phyloP scores from a whole-genome alignment of 1,140 invertebrate genomes.

The Lasaia peninsularis region DNA sequence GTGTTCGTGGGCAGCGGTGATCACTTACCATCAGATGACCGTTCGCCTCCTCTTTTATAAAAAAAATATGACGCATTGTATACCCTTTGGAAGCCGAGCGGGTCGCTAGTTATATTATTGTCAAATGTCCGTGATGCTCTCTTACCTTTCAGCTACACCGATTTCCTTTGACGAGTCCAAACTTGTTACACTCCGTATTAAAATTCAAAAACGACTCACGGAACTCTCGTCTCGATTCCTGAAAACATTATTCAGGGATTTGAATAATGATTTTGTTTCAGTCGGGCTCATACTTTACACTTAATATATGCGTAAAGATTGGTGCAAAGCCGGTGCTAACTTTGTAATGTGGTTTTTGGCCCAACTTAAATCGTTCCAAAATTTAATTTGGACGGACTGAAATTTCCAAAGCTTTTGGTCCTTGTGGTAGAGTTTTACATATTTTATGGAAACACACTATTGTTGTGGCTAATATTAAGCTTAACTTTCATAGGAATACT shows the following conservation, averaged over 20 bases:
- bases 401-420: neutral
- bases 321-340: conserved; percentile 38
- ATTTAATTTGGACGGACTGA: conserved; percentile 51
- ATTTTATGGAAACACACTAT: neutral
- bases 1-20: no score
- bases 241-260: conserved; percentile 74
- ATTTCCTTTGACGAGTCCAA: conserved; percentile 73
- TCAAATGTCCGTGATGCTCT: conserved; percentile 37
- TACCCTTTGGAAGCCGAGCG: no score
- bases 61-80: no score
- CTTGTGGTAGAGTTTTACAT: neutral
- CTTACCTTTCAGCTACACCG: conserved; percentile 42
- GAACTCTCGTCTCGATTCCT: conserved; percentile 65
- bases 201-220: conserved; percentile 74
- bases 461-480: neutral
- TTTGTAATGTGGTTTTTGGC: conserved; percentile 69
- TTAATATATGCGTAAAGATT: conserved; percentile 70
- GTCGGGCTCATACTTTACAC: conserved; percentile 46
- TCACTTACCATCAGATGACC: no score
- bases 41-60: no score
- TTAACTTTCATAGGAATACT: neutral
- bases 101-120: no score
- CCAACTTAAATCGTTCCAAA: conserved; percentile 64
- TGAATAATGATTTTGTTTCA: conserved; percentile 76
- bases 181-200: conserved; percentile 74